These are phyloP conservation scores for Abrostola triplasia DNA, from an alignment of 2,888 invertebrate genomes.

Conservation along the genomic window DNA sequence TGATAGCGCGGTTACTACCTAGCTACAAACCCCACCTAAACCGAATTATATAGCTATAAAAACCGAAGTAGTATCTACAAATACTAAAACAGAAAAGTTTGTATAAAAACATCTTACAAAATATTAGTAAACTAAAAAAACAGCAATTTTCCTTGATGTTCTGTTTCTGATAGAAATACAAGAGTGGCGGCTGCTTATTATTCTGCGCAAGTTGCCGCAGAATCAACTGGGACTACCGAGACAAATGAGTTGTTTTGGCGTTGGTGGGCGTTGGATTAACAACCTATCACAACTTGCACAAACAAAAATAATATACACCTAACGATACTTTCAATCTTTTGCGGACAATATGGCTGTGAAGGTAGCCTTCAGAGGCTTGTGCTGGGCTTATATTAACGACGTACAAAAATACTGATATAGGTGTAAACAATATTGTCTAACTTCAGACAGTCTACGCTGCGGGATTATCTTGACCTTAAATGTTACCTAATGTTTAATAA, in stretches of 20 bases:
- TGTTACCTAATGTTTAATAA: slow-evolving; percentile 3
- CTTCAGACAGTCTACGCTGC: background rate
- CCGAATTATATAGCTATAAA: too few species aligned
- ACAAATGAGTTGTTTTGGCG: slow-evolving; percentile 40
- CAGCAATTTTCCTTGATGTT: slow-evolving; percentile 20
- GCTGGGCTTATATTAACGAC: background rate
- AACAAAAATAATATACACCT: slow-evolving; percentile 10
- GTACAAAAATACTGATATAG: background rate
- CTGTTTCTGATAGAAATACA: slow-evolving; percentile 30
- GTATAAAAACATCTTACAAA: background rate
- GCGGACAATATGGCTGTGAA: background rate
- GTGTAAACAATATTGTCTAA: background rate
- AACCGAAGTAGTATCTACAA: too few species aligned
- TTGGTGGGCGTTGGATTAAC: slow-evolving; percentile 25
- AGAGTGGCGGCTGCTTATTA: slow-evolving; percentile 28
- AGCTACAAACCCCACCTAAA: too few species aligned
- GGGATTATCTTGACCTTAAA: background rate
- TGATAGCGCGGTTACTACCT: too few species aligned
- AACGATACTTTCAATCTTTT: slow-evolving; percentile 1
- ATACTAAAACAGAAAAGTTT: too few species aligned
- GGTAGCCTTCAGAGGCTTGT: background rate
- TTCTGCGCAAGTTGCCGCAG: slow-evolving; percentile 29
- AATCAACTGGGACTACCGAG: slow-evolving; percentile 42
- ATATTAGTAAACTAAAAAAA: slow-evolving; percentile 8
- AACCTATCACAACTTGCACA: slow-evolving; percentile 34